These are phyloP conservation scores for Alca torda DNA, from an alignment of 2,797 vertebrate species.

Conservation along the genomic window DNA sequence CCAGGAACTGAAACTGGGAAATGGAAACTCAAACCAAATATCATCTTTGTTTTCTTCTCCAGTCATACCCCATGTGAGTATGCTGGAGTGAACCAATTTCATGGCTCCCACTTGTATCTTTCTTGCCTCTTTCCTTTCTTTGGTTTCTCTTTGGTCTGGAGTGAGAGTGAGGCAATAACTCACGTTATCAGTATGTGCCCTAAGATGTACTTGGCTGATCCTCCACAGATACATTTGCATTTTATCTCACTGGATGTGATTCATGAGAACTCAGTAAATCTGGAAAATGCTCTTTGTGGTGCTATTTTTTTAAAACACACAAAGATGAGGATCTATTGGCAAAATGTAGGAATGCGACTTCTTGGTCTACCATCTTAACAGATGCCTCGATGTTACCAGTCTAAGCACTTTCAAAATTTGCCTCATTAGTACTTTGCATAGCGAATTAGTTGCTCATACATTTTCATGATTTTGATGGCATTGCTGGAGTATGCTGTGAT, in stretches of 20 bases:
- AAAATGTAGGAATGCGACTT: background rate
- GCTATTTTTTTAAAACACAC: too few species aligned
- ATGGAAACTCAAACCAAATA: slow-evolving; percentile 82
- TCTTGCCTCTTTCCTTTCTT: background rate
- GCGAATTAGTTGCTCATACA: background rate
- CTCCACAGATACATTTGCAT: background rate
- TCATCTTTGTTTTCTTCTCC: slow-evolving; percentile 89
- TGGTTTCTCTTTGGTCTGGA: background rate
- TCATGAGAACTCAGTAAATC: background rate
- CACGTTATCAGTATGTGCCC: background rate
- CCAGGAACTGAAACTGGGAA: slow-evolving; percentile 75
- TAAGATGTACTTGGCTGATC: background rate
- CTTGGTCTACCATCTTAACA: fast-evolving
- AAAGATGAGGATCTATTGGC: background rate
- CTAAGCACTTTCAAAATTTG: background rate
- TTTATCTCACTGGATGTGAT: background rate
- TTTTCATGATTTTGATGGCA: background rate
- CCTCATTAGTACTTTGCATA: background rate
- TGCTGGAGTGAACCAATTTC: background rate
- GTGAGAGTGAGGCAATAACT: background rate
- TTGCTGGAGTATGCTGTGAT: background rate
- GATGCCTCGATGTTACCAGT: background rate
- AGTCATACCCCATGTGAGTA: slow-evolving; percentile 96
- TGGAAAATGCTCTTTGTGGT: background rate
- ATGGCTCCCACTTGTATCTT: background rate